These are phyloP conservation scores for Himalopsyche japonica DNA, from an alignment of 2,888 invertebrate genomes.

Conservation along the genomic window DNA sequence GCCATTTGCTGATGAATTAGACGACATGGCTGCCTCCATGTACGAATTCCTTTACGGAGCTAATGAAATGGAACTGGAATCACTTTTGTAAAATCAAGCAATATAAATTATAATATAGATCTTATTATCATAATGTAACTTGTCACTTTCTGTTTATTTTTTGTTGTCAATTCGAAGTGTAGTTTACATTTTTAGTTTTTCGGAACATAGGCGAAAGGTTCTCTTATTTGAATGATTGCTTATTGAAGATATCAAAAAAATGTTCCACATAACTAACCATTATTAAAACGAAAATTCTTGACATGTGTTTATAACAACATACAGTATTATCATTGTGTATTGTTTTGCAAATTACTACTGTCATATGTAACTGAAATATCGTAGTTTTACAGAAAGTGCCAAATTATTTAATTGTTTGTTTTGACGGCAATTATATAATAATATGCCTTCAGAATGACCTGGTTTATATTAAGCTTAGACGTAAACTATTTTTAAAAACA, in stretches of 20 bases:
- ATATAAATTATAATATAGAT: neutral
- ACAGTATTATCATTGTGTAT: neutral
- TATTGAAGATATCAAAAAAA: neutral
- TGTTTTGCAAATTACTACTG: neutral
- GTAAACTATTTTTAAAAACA: neutral
- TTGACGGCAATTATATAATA: neutral
- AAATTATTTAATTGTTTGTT: conserved; percentile 27
- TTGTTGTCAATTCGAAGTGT: neutral
- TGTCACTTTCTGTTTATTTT: conserved; percentile 13
- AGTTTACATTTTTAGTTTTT: neutral
- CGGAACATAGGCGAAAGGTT: neutral
- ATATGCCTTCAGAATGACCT: conserved; percentile 29
- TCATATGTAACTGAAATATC: neutral
- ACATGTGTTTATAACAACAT: neutral
- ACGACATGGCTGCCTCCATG: conserved; percentile 63
- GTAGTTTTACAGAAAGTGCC: conserved; percentile 14
- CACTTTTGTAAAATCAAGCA: conserved; percentile 20
- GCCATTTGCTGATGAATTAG: conserved; percentile 56
- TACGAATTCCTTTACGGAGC: conserved; percentile 67
- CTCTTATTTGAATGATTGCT: neutral
- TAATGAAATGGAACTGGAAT: conserved; percentile 61
- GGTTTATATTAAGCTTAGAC: neutral
- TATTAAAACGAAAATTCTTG: neutral
- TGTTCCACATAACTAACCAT: neutral
- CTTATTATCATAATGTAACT: neutral